Evolutionary conservation across 2,888 invertebrate species (phyloP), one percentile per base, ranked within the genome.

Genomic region (Gari tellinella): DNA sequence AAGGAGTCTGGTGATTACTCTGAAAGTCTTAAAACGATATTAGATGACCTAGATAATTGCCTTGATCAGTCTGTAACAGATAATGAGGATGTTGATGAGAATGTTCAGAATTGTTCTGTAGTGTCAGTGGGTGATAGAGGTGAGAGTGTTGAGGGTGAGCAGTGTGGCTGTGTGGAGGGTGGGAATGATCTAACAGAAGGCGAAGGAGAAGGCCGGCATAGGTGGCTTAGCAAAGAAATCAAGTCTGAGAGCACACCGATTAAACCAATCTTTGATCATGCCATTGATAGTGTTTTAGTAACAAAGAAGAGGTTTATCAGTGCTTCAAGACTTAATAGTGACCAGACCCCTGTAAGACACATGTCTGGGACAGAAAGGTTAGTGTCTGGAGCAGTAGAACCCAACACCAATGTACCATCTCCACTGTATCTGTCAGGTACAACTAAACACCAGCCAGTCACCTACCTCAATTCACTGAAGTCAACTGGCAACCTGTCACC

Each of bases 401-500:
- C 43, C 5, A 5, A 8, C 4, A 43, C 43, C 5, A 26, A 4
- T 23, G 14, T 19, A 31, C 52, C 52, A 52, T 10, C 52, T 19
- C 52, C 37, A 31, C 1, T n/a, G 31, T 31, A 31, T n/a, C 15
- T 23, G 8, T 4, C 17, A 31, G 17, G 31, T 31, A 37, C 4
- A 31, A n/a, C 21, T 21, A 57, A 43, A 19, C 45, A 57, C n/a
- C 41, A 70, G n/a, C 58, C 68, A 5, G 57, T 62, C 10, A 75
- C 77, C 2, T 81, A 83, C 64, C 61, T 85, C 40, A 67, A 74
- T 7, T 64, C 77, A 14, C 72, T 82, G n/a, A 79, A 78, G 25
- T 61, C 65, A 21, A 58, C 75, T 45, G 81, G 80, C 17, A 58
- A 78, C 43, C 69, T 84, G n/a, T 81, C 85, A 14, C 85, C 80